Evolutionary conservation across 1,140 invertebrate species (phyloP).

Genomic region (Achroia grisella): DNA sequence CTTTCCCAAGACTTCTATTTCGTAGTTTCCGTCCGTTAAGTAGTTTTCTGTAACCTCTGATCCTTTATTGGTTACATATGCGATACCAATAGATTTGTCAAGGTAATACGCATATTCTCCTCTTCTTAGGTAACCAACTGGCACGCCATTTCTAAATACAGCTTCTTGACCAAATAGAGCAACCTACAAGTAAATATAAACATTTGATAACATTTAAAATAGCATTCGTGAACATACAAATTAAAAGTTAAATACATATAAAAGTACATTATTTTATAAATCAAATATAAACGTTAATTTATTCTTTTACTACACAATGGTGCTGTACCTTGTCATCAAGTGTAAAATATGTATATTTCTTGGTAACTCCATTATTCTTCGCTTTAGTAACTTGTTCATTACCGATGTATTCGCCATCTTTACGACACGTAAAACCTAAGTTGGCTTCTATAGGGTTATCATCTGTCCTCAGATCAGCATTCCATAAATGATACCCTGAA

Average conservation of each 20-base stretch:
- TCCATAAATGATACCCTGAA: constrained; percentile 89
- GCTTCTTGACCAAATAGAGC: constrained; percentile 89
- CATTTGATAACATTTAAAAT: neutral
- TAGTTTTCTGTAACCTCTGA: constrained; percentile 78
- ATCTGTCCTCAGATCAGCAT: constrained; percentile 84
- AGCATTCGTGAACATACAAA: too few relatives aligned
- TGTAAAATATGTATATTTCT: constrained; percentile 83
- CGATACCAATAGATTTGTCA: constrained; percentile 79
- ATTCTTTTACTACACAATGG: too few relatives aligned
- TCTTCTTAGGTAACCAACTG: constrained; percentile 85
- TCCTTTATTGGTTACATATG: constrained; percentile 65
- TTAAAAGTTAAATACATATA: too few relatives aligned
- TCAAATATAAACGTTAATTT: too few relatives aligned
- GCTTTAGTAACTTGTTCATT: constrained; percentile 80
- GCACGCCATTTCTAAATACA: constrained; percentile 83
- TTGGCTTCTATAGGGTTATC: constrained; percentile 91
- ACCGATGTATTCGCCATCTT: constrained; percentile 84
- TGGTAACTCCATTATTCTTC: constrained; percentile 79
- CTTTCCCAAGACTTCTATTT: constrained; percentile 86
- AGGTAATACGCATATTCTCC: constrained; percentile 86
- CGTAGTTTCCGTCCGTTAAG: constrained; percentile 81
- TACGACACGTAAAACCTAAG: constrained; percentile 84
- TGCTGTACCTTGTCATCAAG: constrained; percentile 77
- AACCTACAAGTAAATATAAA: constrained; percentile 60
- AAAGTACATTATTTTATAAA: too few relatives aligned